Evolutionary conservation across 2,888 invertebrate genomes (phyloP).

Genomic region (Fragum fragum): DNA sequence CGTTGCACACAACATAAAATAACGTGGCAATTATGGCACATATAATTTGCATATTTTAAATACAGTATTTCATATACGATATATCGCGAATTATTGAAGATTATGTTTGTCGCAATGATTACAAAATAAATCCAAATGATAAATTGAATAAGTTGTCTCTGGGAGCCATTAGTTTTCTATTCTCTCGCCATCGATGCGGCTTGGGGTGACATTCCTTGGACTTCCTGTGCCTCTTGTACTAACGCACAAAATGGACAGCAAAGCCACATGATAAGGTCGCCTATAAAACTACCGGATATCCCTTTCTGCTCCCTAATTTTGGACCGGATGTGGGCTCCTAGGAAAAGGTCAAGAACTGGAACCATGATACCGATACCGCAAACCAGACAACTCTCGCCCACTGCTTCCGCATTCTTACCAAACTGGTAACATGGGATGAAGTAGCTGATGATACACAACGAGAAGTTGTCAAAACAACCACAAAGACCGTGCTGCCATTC

Average conservation of each 20-base stretch:
- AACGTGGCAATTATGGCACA: no score
- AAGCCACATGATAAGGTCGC: constrained; percentile 78
- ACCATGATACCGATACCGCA: constrained; percentile 81
- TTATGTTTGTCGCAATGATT: no score
- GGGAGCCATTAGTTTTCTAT: constrained; percentile 16
- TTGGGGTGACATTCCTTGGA: constrained; percentile 72
- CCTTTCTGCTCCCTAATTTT: constrained; percentile 83
- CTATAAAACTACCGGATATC: constrained; percentile 78
- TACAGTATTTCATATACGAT: no score
- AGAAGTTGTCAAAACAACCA: constrained; percentile 85
- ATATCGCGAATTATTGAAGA: no score
- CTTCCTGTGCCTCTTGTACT: constrained; percentile 82
- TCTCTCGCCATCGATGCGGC: constrained; percentile 73
- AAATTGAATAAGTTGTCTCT: no score
- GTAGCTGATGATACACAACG: constrained; percentile 82
- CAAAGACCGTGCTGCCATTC: constrained; percentile 83
- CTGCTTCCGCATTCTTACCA: constrained; percentile 84
- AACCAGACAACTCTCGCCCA: constrained; percentile 83
- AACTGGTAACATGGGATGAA: constrained; percentile 84
- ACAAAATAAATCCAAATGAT: no score
- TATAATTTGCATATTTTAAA: no score
- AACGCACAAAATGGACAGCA: constrained; percentile 81
- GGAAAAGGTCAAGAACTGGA: constrained; percentile 76
- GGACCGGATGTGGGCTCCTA: constrained; percentile 76
- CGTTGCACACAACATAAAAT: no score